Evolutionary conservation across 1,140 invertebrate genomes (phyloP).

Genomic region (Heliconius congener): DNA sequence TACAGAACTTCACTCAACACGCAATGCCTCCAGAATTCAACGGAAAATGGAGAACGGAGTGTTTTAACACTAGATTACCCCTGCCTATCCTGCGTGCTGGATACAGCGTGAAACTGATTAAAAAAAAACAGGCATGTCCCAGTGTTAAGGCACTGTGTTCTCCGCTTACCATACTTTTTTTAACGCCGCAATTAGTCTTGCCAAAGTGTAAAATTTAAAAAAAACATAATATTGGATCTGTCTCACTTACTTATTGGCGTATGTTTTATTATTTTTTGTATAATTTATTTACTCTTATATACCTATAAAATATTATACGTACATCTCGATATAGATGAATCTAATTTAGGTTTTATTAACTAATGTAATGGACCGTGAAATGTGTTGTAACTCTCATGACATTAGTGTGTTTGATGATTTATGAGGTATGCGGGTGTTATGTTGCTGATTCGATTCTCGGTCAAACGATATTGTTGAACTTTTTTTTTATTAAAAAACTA

Average conservation of each 20-base stretch:
- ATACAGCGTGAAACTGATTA: too few species aligned
- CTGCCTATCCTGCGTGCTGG: too few species aligned
- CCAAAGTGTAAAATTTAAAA: too few species aligned
- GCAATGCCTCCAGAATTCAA: too few species aligned
- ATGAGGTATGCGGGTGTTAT: slow-evolving; percentile 39
- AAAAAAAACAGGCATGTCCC: too few species aligned
- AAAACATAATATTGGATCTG: too few species aligned
- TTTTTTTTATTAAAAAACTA: not conserved
- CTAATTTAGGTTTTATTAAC: slow-evolving; percentile 57
- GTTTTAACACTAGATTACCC: too few species aligned
- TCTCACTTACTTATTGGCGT: not conserved
- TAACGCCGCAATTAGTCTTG: too few species aligned
- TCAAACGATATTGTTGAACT: not conserved
- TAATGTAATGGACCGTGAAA: slow-evolving; percentile 52
- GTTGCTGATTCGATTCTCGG: slow-evolving; percentile 49
- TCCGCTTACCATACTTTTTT: too few species aligned
- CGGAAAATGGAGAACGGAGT: too few species aligned
- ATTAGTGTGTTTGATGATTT: slow-evolving; percentile 59
- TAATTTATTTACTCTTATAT: not conserved
- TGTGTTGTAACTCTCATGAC: slow-evolving; percentile 54
- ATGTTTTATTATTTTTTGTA: not conserved
- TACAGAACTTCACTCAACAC: too few species aligned
- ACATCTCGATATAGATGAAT: slow-evolving; percentile 7
- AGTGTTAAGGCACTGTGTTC: too few species aligned
- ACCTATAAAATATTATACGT: not conserved